These are phyloP conservation scores for Tethya wilhelma DNA, from an alignment of 37 sponge, comb jelly and placozoan species.

Conservation along the genomic window DNA sequence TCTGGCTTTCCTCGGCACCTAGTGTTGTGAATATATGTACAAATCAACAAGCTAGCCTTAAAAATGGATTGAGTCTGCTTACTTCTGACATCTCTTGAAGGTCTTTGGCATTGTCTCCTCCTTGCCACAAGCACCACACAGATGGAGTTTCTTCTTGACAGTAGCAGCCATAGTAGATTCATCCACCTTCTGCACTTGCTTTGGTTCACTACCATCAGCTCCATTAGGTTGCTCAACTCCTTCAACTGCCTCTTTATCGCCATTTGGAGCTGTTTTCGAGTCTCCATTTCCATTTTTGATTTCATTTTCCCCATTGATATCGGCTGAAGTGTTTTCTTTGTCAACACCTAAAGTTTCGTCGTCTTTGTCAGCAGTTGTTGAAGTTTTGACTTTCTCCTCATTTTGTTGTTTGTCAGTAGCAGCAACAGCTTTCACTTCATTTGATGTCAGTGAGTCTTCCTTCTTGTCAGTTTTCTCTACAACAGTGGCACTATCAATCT, in stretches of 20 bases:
- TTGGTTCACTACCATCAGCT: not conserved
- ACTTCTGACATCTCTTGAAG: slow-evolving; percentile 73
- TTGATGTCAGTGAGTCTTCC: not conserved
- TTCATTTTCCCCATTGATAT: not conserved
- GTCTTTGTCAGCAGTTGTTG: not conserved
- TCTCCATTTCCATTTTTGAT: not conserved
- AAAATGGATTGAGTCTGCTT: not conserved
- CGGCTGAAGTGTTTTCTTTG: not conserved
- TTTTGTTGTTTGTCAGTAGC: not conserved
- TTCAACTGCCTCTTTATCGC: not conserved
- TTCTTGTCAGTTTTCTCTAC: not conserved
- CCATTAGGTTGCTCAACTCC: not conserved
- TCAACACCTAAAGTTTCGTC: not conserved
- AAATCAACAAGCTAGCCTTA: not conserved
- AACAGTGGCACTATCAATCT: not conserved
- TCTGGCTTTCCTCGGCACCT: slow-evolving; percentile 61
- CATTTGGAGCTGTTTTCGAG: not conserved
- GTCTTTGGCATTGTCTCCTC: slow-evolving; percentile 48
- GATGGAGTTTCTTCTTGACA: slow-evolving; percentile 40
- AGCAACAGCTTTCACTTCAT: not conserved
- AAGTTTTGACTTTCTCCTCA: not conserved
- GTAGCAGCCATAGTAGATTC: not conserved
- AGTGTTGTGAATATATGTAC: not conserved
- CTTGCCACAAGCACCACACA: slow-evolving; percentile 37
- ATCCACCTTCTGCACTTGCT: not conserved